Conservation (phyloP, 2,797 vertebrate species). For the Catharus ustulatus region DNA sequence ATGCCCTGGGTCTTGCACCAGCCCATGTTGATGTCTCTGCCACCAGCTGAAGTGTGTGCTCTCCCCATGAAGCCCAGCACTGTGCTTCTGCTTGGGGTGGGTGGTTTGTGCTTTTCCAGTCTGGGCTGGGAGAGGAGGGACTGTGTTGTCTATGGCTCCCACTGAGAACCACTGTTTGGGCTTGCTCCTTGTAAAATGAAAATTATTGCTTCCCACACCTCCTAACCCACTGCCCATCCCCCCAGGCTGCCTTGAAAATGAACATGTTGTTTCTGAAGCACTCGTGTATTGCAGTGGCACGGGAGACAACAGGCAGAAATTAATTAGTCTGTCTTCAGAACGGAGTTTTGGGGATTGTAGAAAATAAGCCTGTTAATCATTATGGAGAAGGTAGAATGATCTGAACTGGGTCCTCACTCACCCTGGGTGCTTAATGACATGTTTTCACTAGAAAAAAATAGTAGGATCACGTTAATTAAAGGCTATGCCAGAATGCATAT, state of each 20-base stretch:
- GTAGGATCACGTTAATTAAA: conserved; percentile 39
- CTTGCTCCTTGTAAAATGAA: not conserved
- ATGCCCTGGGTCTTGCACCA: not conserved
- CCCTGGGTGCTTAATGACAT: conserved; percentile 7
- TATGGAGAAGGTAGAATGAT: conserved; percentile 22
- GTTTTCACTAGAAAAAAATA: conserved; percentile 13
- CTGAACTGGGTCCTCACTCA: not conserved
- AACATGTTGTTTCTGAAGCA: not conserved
- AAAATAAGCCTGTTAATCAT: conserved; percentile 46
- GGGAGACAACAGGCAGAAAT: conserved; percentile 36
- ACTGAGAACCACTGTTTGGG: not conserved
- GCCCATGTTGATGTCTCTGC: accelerated
- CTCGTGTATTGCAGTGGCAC: not conserved
- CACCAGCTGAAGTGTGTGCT: accelerated
- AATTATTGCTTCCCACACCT: not conserved
- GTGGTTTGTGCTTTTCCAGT: not conserved
- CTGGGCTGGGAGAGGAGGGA: not conserved
- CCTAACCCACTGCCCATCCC: not conserved
- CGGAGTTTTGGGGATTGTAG: not conserved
- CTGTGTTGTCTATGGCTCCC: not conserved
- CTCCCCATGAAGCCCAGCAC: accelerated
- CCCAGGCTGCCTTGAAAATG: not conserved
- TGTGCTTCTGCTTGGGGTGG: not conserved
- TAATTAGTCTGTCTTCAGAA: conserved; percentile 41
- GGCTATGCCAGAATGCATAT: conserved; percentile 30